Evolutionary conservation across 2,113 vertebrate genomes (phyloP).

Genomic region (Trogon melanurus): DNA sequence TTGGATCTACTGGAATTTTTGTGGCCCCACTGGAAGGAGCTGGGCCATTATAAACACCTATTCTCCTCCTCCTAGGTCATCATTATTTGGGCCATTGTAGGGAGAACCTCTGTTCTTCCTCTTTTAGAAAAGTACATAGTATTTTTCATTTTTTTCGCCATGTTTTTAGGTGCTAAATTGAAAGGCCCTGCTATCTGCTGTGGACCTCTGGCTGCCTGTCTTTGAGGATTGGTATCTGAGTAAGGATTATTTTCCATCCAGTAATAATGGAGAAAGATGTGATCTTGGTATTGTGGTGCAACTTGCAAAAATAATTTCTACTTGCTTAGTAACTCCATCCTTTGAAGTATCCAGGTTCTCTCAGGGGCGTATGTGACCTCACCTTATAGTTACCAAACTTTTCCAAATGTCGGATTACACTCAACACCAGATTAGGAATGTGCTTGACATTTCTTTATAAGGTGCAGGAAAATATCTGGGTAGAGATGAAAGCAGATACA

Average conservation of each 20-base stretch:
- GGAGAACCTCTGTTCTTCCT: background rate
- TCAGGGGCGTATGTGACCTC: constrained; percentile 61
- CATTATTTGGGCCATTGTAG: background rate
- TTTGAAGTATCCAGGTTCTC: constrained; percentile 61
- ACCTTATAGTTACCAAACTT: constrained; percentile 64
- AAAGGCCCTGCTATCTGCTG: background rate
- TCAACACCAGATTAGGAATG: constrained; percentile 70
- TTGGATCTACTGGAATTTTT: background rate
- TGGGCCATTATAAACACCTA: background rate
- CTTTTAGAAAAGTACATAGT: background rate
- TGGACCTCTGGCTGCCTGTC: background rate
- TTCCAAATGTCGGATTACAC: constrained; percentile 72
- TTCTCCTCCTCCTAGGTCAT: rapidly evolving
- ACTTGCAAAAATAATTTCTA: constrained; percentile 56
- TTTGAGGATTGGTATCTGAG: background rate
- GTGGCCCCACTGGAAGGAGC: background rate
- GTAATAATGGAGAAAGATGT: constrained; percentile 2
- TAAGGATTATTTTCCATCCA: constrained; percentile 23
- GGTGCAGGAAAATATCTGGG: constrained; percentile 66
- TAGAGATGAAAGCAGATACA: constrained; percentile 69
- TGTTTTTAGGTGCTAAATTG: background rate
- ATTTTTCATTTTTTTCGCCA: background rate
- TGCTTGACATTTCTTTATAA: constrained; percentile 70
- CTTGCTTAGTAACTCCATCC: constrained; percentile 54
- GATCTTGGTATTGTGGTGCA: constrained; percentile 32